These are phyloP conservation scores for Rhombomys opimus DNA, from an alignment of 2,113 vertebrate species.

Conservation along the genomic window DNA sequence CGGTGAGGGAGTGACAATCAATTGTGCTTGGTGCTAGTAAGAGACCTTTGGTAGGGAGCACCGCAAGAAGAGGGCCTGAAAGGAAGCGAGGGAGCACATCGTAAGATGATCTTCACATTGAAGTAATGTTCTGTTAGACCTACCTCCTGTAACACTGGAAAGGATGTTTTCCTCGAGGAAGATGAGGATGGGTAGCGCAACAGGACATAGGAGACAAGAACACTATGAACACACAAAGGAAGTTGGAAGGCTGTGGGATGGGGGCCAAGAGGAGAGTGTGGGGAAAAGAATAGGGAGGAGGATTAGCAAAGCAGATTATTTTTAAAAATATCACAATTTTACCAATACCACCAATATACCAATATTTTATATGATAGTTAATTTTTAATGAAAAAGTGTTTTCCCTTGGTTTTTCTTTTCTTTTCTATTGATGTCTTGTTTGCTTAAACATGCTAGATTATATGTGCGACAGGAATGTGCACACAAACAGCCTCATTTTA, in stretches of 20 bases:
- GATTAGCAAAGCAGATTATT: background rate
- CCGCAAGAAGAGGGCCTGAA: too few species aligned
- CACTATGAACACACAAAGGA: background rate
- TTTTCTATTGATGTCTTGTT: background rate
- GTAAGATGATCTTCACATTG: background rate
- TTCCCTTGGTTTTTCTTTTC: slow-evolving; percentile 21
- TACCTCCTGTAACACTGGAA: background rate
- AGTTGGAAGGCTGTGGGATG: background rate
- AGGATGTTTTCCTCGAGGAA: background rate
- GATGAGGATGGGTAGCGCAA: background rate
- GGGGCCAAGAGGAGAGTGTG: background rate
- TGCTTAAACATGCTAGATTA: background rate
- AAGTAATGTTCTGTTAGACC: background rate
- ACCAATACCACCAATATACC: too few species aligned
- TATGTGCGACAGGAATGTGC: background rate
- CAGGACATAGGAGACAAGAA: background rate
- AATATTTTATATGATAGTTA: background rate
- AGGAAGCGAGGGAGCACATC: background rate
- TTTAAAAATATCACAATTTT: background rate
- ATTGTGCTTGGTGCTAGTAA: background rate
- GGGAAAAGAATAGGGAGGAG: background rate
- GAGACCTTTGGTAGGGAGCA: too few species aligned
- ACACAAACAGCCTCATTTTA: background rate
- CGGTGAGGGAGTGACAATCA: background rate
- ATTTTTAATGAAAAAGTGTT: background rate